Evolutionary conservation across 2,797 vertebrate species (phyloP).

Genomic region (Pelodytes ibericus): DNA sequence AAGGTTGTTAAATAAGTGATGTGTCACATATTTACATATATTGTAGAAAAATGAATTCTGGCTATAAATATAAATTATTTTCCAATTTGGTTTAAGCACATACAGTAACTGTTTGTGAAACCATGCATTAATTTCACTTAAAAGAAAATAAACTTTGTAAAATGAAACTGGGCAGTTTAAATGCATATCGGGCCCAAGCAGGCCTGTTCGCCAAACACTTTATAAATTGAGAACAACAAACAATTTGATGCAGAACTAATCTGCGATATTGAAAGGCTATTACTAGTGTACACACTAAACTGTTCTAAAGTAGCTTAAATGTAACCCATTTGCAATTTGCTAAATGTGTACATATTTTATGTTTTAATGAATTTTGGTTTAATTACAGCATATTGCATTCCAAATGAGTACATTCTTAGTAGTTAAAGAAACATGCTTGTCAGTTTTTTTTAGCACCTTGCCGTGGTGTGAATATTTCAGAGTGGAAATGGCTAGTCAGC

Average conservation of each 20-base stretch:
- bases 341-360: background rate
- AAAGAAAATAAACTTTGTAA: background rate
- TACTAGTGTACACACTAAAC: conserved; percentile 2
- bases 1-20: too few species aligned
- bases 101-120: background rate
- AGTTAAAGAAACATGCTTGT: background rate
- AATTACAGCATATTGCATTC: background rate
- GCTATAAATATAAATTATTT: background rate
- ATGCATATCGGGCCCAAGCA: background rate
- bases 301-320: conserved; percentile 4
- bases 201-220: background rate
- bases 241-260: conserved; percentile 14
- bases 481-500: background rate
- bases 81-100: background rate
- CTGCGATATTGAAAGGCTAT: background rate
- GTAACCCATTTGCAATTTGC: conserved; percentile 5
- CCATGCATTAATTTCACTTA: background rate
- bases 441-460: background rate
- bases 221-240: background rate
- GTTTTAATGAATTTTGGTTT: conserved; percentile 8
- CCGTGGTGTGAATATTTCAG: background rate
- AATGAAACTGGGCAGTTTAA: background rate
- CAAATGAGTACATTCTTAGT: background rate
- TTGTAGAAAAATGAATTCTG: too few species aligned
- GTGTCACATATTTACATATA: too few species aligned